Base-by-base conservation (phyloP, 1,140 invertebrate genomes). In the Drosophila ohnishii region DNA sequence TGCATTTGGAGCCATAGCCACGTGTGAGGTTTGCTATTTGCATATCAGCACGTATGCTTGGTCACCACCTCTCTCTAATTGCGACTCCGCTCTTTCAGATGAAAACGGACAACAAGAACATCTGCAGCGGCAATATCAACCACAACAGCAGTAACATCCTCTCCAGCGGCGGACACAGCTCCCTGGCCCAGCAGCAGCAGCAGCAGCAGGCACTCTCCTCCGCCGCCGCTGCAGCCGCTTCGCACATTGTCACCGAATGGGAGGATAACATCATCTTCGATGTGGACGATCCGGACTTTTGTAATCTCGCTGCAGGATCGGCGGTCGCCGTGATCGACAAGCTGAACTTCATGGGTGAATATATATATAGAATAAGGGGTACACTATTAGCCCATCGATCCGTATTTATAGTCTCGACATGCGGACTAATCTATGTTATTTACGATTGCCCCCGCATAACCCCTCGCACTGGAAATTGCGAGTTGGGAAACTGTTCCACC, bases 231-330 rank as follows among this genome's bases (percentile, higher is more conserved):
- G 53, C 32, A 53, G 50, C 62, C 56, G 47, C 71, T 40, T 61
- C 84, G 22, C 80, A 78, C 37, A 88, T 90, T 73, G 85, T 91
- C 50, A 82, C 85, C 35, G 90, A 91, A 59, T 91, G 90, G 90
- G 90, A 91, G 70, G 90, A 91, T 42, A 84, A 80, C 57, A 69
- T 91, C 59, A 84, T 90, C 44, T 91, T 91, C 53, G 90, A 91
- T 80, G 82, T 90, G n/a, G 90, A 91, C 53, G 90, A 91, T 90
- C 90, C 90, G 14, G 90, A 91, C 87, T 91, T 91, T 60, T 91
- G 87, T 57, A 73, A 75, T 69, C 56, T 81, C 8, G 58, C 81
- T 4, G 55, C 78, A 11, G 53, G 67, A 56, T 56, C 53, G 45
- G 64, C 73, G 28, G 63, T 47, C 50, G 75, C 47, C 55, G 75